Evolutionary conservation across 2,888 invertebrate genomes (phyloP).

Genomic region (Aricia artaxerxes): DNA sequence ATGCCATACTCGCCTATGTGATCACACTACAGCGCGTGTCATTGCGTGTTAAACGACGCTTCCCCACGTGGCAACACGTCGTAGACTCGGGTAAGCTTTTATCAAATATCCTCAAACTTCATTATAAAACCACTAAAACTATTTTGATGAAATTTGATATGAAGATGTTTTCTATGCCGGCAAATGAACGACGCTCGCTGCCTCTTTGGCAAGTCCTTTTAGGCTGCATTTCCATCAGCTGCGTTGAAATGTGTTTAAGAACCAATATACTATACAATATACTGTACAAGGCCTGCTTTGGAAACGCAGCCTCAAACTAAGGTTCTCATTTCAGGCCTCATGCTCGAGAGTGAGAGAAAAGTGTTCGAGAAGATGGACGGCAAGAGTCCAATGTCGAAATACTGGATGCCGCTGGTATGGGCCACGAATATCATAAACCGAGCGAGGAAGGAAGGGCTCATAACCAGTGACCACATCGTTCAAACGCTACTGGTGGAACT

Average conservation of each 20-base stretch:
- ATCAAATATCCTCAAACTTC: background rate
- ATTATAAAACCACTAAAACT: background rate
- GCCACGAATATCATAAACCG: constrained; percentile 95
- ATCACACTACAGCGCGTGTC: constrained; percentile 94
- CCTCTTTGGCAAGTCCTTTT: background rate
- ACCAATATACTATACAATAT: background rate
- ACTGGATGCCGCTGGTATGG: constrained; percentile 97
- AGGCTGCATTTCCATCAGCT: background rate
- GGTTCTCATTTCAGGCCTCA: constrained; percentile 82
- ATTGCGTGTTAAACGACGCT: constrained; percentile 91
- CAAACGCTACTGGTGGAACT: constrained; percentile 94
- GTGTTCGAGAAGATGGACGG: constrained; percentile 94
- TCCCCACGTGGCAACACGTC: constrained; percentile 94
- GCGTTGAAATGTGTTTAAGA: background rate
- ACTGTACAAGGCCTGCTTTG: background rate
- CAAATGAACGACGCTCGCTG: background rate
- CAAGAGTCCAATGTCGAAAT: constrained; percentile 92
- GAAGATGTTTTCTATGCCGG: background rate
- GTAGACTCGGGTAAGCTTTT: constrained; percentile 89
- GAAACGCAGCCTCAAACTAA: background rate
- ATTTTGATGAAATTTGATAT: background rate
- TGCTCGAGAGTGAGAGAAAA: constrained; percentile 95
- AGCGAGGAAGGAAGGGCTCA: constrained; percentile 90
- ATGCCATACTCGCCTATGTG: constrained; percentile 93
- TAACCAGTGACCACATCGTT: constrained; percentile 94